Base-by-base conservation (phyloP, 2,888 invertebrate genomes). In the Artemia sinica region DNA sequence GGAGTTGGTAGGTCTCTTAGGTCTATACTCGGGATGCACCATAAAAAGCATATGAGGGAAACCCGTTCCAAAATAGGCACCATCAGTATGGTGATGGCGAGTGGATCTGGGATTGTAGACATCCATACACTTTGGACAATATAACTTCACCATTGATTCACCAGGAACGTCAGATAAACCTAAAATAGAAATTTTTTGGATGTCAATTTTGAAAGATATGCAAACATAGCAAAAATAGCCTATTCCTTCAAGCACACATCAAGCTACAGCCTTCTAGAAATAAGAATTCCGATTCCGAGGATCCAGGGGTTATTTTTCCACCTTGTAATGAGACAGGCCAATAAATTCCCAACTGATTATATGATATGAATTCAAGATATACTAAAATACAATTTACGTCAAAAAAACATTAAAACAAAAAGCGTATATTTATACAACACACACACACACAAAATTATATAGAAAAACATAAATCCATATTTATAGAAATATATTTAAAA, bases 11-110 rank as follows among this genome's bases (percentile, higher is more conserved):
- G 96, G 90, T 76, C 93, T 86, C 82, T 96, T 95, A 73, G 98
- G 97, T 79, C 98, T 84, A 81, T 94, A 93, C 81, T 99, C 98
- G 2, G 98, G 97, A 80, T 98, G 98, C 76, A 99, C 97, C 94
- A 99, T 97, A 80, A 98, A 98, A 73, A 99, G 85, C 98, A 98
- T 99, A 80, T 99, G 98, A 73, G 98, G 98, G 82, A 99, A 99
- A 72, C 98, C 98, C 71, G 97, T 98, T 75, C 98, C 98, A 80
- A 98, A 98, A 81, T 98, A 98, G 66, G 98, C 96, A 71, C 98
- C 98, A 80, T 97, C 97, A 63, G 95, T 96, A 80, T 97, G 95
- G 81, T 96, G 95, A 80, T 97, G 95, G 72, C 96, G 86, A 70
- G 95, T 92, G 49, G 95, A 95, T 82, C 95, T 96, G 71, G 97